Evolutionary conservation across 1,140 invertebrate genomes (phyloP).

Genomic region (Marisa cornuarietis): DNA sequence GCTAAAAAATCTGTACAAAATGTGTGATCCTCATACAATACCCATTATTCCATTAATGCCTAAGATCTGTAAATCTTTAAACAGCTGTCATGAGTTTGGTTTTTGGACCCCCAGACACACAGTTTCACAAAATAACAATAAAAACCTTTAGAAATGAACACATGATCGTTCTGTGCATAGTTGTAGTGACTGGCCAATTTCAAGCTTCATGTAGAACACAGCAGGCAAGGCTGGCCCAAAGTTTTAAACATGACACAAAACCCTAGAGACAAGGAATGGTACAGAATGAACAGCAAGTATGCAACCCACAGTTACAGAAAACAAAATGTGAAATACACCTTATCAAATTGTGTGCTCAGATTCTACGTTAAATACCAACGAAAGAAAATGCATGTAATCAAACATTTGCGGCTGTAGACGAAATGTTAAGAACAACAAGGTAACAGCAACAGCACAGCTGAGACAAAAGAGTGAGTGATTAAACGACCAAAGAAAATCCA

Average conservation of each 20-base stretch:
- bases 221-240: background rate
- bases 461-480: background rate
- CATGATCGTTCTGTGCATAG: too few relatives aligned
- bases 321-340: background rate
- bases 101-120: too few relatives aligned
- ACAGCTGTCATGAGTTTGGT: too few relatives aligned
- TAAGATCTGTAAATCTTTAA: too few relatives aligned
- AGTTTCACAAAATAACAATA: too few relatives aligned
- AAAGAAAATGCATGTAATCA: background rate
- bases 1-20: too few relatives aligned
- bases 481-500: background rate
- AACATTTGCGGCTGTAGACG: background rate
- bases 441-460: background rate
- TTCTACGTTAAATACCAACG: background rate
- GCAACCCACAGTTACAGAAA: background rate
- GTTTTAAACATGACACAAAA: background rate
- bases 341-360: background rate
- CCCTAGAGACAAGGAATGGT: background rate
- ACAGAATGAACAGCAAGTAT: background rate
- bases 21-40: too few relatives aligned
- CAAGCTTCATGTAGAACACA: background rate
- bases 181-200: too few relatives aligned
- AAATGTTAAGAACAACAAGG: background rate
- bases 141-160: too few relatives aligned
- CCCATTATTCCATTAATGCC: too few relatives aligned